A percentile compares a stretch with the other conserved stretches of the same genome.
Conservation (phyloP, 1,140 invertebrate species). For the Trichoplusia ni region DNA sequence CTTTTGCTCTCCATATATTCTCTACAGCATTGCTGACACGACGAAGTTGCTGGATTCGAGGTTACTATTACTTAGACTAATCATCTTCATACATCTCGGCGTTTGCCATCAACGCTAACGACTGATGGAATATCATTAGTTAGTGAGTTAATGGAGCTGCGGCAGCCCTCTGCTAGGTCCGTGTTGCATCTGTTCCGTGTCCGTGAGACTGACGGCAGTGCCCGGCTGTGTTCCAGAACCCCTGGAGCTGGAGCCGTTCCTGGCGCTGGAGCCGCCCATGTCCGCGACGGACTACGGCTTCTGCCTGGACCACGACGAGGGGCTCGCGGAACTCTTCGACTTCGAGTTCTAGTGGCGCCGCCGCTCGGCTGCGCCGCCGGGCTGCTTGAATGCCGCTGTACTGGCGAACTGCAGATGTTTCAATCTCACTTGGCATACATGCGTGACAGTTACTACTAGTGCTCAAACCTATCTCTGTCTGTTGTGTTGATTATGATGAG, state of each 20-base stretch:
- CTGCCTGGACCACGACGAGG: conserved; percentile 90
- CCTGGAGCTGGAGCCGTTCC: conserved; percentile 85
- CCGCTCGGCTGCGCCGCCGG: neutral
- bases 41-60: too few species aligned
- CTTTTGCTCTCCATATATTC: too few species aligned
- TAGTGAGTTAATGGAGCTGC: too few species aligned
- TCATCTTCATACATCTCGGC: too few species aligned
- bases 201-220: neutral
- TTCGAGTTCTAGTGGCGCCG: conserved; percentile 80
- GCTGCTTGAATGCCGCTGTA: neutral
- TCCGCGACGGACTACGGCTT: conserved; percentile 92
- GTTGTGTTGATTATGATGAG: neutral
- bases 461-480: too few species aligned
- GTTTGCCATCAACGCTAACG: too few species aligned
- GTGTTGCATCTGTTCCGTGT: too few species aligned
- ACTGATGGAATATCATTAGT: too few species aligned
- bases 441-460: too few species aligned
- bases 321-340: conserved; percentile 93
- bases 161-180: too few species aligned
- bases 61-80: too few species aligned
- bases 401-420: neutral
- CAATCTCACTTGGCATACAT: neutral
- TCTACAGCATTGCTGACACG: too few species aligned
- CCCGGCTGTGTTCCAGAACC: conserved; percentile 57
- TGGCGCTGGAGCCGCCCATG: conserved; percentile 90